Evolutionary conservation across 2,888 invertebrate genomes (phyloP), one percentile per base, ranked within the genome.

Genomic region (Dryococelus australis): DNA sequence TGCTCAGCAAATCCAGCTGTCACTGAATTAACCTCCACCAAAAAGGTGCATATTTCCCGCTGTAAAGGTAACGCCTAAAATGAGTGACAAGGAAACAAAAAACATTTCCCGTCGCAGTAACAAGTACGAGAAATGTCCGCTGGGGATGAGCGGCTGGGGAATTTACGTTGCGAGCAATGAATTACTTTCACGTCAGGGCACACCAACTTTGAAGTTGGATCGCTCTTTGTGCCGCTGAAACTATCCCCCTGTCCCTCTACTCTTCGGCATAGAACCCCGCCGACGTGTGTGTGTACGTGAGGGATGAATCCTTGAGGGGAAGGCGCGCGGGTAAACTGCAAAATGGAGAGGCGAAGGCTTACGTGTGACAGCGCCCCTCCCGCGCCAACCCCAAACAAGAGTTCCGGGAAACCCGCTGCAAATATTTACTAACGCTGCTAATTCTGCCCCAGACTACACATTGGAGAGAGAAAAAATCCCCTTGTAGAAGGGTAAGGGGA

Each of bases 391-490:
- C 35, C 35, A 35, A 35, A 65, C 65, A 65, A 65, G 47, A 47
- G 47, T 47, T 47, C 47, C 16, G 47, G 47, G 47, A 47, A 65
- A 20, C 65, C 20, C n/a, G 65, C 65, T 8, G 65, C 65, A 65
- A 65, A 65, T 65, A 65, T 65, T 65, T 65, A 65, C 65, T n/a
- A n/a, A 65, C 65, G 65, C 65, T 24, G 65, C 65, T 65, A 65
- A 65, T 65, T 65, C 65, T n/a, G 65, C 65, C 8, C 24, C 20
- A 65, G 65, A 65, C 65, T 1, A n/a, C n/a, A n/a, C 16, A 65
- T 3, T 1, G 65, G 8, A 8, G n/a, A 65, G 65, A 65, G 65
- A 24, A 1, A 65, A n/a, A 65, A n/a, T 5, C 2, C 16, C 47
- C 8, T 1, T 47, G 47, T 5, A 24, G 65, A 65, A n/a, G n/a